A percentile compares a stretch with the other conserved stretches of the same genome.
Evolutionary conservation across 2,888 invertebrate genomes (phyloP).

Genomic region (Resseliella maxima): DNA sequence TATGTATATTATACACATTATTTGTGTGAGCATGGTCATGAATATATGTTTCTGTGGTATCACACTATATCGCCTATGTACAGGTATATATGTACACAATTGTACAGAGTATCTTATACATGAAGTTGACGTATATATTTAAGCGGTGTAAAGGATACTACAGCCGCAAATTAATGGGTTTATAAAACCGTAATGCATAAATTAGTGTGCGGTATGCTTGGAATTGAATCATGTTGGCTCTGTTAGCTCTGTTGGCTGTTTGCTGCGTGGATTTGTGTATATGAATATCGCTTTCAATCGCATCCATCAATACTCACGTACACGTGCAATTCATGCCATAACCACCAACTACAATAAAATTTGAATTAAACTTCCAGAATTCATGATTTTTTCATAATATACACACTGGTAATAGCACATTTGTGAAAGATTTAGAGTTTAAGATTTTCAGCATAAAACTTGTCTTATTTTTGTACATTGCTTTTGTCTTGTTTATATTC

Average conservation of each 20-base stretch:
- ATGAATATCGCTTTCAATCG: neutral
- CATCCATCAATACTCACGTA: neutral
- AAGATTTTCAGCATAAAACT: neutral
- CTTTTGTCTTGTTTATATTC: no score
- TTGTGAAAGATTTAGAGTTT: neutral
- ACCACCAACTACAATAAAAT: neutral
- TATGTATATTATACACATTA: constrained; percentile 16
- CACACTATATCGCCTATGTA: neutral
- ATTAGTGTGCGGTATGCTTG: constrained; percentile 9
- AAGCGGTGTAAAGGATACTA: constrained; percentile 3
- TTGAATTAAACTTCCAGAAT: neutral
- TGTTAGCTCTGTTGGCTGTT: no score
- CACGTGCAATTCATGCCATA: neutral
- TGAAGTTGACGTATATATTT: neutral
- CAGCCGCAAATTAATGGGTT: neutral
- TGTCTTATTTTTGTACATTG: neutral
- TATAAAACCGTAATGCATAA: neutral
- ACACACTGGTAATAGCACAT: neutral
- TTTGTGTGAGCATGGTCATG: constrained; percentile 17
- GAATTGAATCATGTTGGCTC: constrained; percentile 6
- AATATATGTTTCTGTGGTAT: neutral
- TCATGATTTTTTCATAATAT: neutral
- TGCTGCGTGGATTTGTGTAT: neutral
- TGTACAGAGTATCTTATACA: neutral
- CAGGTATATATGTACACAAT: neutral